Percentiles rank a stretch among this genome's conserved stretches.
These are phyloP conservation scores for Probaryconus sp. DNA, from an alignment of 1,140 invertebrate species.

Conservation along the genomic window DNA sequence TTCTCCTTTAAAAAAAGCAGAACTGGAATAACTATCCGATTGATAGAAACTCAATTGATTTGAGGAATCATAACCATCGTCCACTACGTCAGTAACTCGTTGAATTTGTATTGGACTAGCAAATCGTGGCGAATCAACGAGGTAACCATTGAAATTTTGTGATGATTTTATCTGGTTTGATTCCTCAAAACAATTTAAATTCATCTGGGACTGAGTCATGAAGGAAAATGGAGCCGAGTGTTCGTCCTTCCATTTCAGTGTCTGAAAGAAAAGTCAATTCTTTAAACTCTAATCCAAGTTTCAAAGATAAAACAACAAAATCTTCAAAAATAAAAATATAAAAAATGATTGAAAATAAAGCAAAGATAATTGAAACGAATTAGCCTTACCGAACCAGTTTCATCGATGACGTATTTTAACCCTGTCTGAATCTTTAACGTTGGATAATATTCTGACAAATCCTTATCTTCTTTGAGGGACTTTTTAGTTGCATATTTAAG, in stretches of 20 bases:
- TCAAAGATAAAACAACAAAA: not conserved
- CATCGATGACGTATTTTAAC: slow-evolving; percentile 79
- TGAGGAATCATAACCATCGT: slow-evolving; percentile 67
- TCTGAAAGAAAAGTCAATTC: slow-evolving; percentile 63
- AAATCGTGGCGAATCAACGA: slow-evolving; percentile 65
- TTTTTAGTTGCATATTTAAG: slow-evolving; percentile 82
- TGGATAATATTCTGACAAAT: slow-evolving; percentile 75
- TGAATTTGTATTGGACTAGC: slow-evolving; percentile 66
- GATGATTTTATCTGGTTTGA: slow-evolving; percentile 18
- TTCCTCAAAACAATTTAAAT: slow-evolving; percentile 79
- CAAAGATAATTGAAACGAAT: no score
- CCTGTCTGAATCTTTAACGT: slow-evolving; percentile 78
- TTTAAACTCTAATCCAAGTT: slow-evolving; percentile 12
- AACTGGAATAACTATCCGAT: slow-evolving; percentile 68
- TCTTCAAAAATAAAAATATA: slow-evolving; percentile 7
- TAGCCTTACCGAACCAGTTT: slow-evolving; percentile 74
- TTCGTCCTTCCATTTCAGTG: slow-evolving; percentile 83
- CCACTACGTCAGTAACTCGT: slow-evolving; percentile 63
- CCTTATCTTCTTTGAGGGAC: slow-evolving; percentile 62
- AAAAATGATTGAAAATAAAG: no score
- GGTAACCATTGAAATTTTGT: slow-evolving; percentile 41
- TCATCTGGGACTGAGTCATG: slow-evolving; percentile 87
- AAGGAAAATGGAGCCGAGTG: slow-evolving; percentile 89
- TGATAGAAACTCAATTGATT: slow-evolving; percentile 69
- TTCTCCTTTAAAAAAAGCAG: slow-evolving; percentile 67